Evolutionary conservation across 53 echinoderm and acorn worm species (phyloP), one percentile per base, ranked within the genome.

Genomic region (Henricia sp.): DNA sequence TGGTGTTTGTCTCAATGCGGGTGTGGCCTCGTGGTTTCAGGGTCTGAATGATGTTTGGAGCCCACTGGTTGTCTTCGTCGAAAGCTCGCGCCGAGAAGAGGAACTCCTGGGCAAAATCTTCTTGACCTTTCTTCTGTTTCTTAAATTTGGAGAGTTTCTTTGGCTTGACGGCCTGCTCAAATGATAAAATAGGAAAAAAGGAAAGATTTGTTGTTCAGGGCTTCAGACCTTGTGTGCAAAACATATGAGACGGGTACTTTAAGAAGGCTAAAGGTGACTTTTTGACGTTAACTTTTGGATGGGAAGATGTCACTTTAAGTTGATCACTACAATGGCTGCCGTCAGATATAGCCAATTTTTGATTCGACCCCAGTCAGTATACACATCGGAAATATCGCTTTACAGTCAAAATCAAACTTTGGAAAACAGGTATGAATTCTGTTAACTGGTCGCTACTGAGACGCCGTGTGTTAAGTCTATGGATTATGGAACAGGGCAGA

Each of bases 31-130:
- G 85, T 0, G 85, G 74, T 50, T 76, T 87, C 30, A 87, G 74
- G 34, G 68, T 72, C 21, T 91, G 58, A 4, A 87, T 86, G 21
- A 91, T 60, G 36, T 91, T 93, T 16, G 87, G 74, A 32, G 84
- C 88, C 96, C 96, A 96, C 6, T 75, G 58, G 30, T 62, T 87
- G 48, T 93, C 88, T 38, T 93, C 96, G 74, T 83, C 85, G 3
- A 90, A 84, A 5, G 84, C 55, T 11, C 88, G 86, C 36, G 92
- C 88, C 3, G 86, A 85, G 65, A 96, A 96, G 17, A 72, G 71
- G 88, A 96, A 96, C 25, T 87, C 92, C 38, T 82, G 52, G 37
- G 89, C 43, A 68, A 96, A 96, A 32, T 91, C 89, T 24, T 89
- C 74, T 2, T 74, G 71, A 4, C 89, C 91, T 51, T 90, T 90